Evolutionary conservation across 1,140 invertebrate genomes (phyloP).

Genomic region (Phthorimaea operculella): DNA sequence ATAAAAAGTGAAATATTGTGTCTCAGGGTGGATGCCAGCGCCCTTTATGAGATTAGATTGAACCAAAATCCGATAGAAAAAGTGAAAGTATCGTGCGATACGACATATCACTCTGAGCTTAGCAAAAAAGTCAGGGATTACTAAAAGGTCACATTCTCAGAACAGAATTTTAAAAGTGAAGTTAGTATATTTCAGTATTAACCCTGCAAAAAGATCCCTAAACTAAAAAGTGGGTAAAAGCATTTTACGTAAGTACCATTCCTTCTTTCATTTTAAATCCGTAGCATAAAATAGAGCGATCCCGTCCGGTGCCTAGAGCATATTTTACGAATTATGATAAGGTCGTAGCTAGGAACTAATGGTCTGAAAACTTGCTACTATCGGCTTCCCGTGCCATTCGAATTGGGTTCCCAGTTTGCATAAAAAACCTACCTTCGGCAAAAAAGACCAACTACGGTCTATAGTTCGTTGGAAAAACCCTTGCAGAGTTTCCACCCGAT

Average conservation of each 20-base stretch:
- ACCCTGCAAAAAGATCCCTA: no score
- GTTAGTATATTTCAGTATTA: no score
- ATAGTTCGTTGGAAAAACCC: background rate
- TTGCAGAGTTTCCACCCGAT: background rate
- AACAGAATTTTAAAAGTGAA: background rate
- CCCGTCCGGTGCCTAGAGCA: conserved; percentile 2
- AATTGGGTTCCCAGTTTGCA: conserved; percentile 20
- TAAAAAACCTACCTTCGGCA: conserved; percentile 18
- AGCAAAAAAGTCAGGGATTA: background rate
- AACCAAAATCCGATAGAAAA: conserved; percentile 52
- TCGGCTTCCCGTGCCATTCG: conserved; percentile 21
- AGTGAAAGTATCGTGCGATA: conserved; percentile 19
- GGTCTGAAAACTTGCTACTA: conserved; percentile 23
- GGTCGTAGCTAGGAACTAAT: conserved; percentile 27
- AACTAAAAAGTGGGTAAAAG: no score
- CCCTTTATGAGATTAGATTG: conserved; percentile 55
- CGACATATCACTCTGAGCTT: conserved; percentile 11
- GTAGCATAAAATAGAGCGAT: background rate
- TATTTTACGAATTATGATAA: conserved; percentile 24
- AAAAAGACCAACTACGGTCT: conserved; percentile 3
- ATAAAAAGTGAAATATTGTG: conserved; percentile 62
- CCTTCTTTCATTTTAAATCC: no score
- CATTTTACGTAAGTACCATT: no score
- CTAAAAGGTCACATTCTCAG: background rate
- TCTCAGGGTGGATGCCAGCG: conserved; percentile 43